Base-by-base conservation (phyloP, 1,140 invertebrate species). In the Meteorus sp. region DNA sequence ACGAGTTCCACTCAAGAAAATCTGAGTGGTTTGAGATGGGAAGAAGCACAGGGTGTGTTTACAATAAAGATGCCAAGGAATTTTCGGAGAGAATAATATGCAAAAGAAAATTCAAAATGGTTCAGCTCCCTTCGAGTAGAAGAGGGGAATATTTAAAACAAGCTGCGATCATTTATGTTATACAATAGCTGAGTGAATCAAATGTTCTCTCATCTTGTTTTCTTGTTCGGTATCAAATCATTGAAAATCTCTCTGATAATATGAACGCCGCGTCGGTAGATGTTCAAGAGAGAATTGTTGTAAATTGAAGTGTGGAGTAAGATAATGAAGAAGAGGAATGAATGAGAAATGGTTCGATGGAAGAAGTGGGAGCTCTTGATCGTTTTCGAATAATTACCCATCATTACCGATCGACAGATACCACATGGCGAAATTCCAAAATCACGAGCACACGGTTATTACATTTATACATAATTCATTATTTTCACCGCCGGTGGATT, bases 381-480 rank as follows among this genome's bases (percentile, higher is more conserved):
- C 27, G 45, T 37, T 25, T 56, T n/a, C n/a, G 19, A 56, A 44
- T 62, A 59, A 62, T 62, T 59, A 62, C 61, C 56, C 44, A 19
- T 62, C 43, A 62, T 62, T 62, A 62, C 39, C n/a, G 50, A 62
- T 51, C 23, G 39, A 43, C 35, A 50, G 50, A 58, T 58, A 62
- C 55, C 48, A 58, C 60, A 62, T 62, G 60, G 56, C 47, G 33
- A 62, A 62, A 41, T 58, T 55, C 50, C 51, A 58, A 57, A 62
- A 58, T 55, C 37, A 31, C 43, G 47, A 47, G 25, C 25, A 43
- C 47, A 56, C 41, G 11, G n/a, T 31, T 35, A 55, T 41, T 52
- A 53, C 47, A 61, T 61, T 57, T 53, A 58, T 62, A 62, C 55
- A 62, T 62, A 54, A 62, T 62, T 62, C 60, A 62, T 62, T 39